Base-by-base conservation (phyloP, 2,113 vertebrate species). In the Neolamprologus variostigma region DNA sequence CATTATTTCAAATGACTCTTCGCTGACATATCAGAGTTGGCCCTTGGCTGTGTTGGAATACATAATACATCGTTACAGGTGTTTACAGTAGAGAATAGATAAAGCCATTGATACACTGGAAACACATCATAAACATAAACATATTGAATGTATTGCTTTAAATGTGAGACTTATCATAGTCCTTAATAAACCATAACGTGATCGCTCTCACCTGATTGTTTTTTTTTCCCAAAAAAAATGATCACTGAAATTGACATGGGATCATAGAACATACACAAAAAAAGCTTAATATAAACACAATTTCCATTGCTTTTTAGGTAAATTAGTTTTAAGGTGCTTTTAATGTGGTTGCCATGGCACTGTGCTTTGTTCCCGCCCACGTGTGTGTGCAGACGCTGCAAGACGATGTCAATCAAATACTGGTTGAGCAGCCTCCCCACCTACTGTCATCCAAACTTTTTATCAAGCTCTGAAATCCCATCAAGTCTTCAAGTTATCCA, bases 341-440 rank as follows among this genome's bases (percentile, higher is more conserved):
- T 95, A 91, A 91, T 95, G 95, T 92, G 95, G 95, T 95, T 95
- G 94, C 95, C 93, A 95, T 95, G 95, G 94, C 94, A 92, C 94
- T 95, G 93, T 93, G 94, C 94, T 95, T 92, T 93, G 89, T 92
- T 91, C 89, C 87, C 78, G 83, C 92, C 94, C 90, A 94, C 89
- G 82, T 88, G 19, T 79, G 88, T 82, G 68, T 8, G 31, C 86
- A 89, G 66, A 88, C 84, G 6, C 86, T 82, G 76, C 83, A 84
- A 86, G 55, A 28, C 10, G 90, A 91, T 88, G 94, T 88, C 93
- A 90, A 82, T 94, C 93, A 93, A 87, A 45, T 21, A 54, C 45
- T 9, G 54, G 73, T 81, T 59, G 82, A 91, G 81, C 86, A 85
- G 82, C 88, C 19, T 26, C 86, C 86, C 85, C 87, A 80, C 86